Percentiles rank a stretch among this genome's conserved stretches.
Conservation (phyloP, 1,140 invertebrate species). For the Microvelia longipes region DNA sequence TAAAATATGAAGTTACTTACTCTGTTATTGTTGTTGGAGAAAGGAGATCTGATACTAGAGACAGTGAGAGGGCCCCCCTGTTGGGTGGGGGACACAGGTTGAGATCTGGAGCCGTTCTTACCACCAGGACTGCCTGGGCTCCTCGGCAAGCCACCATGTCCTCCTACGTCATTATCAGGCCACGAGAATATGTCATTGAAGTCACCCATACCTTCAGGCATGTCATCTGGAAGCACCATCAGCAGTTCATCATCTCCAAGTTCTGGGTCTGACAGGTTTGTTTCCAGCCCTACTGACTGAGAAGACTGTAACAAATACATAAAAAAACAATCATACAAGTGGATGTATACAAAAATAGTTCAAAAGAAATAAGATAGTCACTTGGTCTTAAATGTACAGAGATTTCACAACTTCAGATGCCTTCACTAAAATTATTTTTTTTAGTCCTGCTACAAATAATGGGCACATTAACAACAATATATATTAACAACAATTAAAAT, state of each 20-base stretch:
- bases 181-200: conserved; percentile 46
- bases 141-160: conserved; percentile 37
- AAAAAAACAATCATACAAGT: conserved; percentile 10
- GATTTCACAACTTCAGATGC: no score
- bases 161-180: conserved; percentile 40
- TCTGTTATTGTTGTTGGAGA: background rate
- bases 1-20: no score
- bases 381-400: no score
- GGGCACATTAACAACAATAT: no score
- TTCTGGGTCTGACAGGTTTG: conserved; percentile 58
- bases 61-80: conserved; percentile 11
- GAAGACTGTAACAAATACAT: conserved; percentile 45
- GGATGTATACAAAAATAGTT: background rate
- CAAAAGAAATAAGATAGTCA: conserved; percentile 8
- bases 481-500: no score
- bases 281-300: conserved; percentile 68
- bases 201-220: conserved; percentile 50
- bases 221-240: conserved; percentile 46
- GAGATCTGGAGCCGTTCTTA: conserved; percentile 32
- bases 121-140: conserved; percentile 45
- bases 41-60: background rate
- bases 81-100: conserved; percentile 39
- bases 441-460: no score
- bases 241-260: conserved; percentile 60
- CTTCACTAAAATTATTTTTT: no score